Evolutionary conservation across 1,140 invertebrate genomes (phyloP).

Genomic region (Drosophila yakuba): DNA sequence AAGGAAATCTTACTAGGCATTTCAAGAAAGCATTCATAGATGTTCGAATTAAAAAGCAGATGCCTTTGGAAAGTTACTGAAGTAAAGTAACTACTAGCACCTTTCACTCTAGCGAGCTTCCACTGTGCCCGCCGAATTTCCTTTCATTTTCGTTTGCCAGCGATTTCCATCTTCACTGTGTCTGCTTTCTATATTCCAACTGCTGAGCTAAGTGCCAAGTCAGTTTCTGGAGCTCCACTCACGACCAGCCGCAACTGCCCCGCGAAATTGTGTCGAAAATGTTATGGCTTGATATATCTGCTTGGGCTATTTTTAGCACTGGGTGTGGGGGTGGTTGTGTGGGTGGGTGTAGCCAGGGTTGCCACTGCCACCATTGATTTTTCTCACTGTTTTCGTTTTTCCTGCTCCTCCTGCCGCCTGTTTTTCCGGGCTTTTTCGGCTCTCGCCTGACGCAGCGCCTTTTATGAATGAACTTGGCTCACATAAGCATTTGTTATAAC

Average conservation of each 20-base stretch:
- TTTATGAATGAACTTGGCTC: conserved; percentile 79
- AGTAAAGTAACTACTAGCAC: too few species aligned
- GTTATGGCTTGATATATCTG: conserved; percentile 40
- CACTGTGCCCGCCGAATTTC: conserved; percentile 31
- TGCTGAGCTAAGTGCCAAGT: conserved; percentile 45
- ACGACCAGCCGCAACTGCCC: conserved; percentile 20
- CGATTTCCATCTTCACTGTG: conserved; percentile 27
- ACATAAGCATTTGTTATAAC: conserved; percentile 54
- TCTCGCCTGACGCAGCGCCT: conserved; percentile 56
- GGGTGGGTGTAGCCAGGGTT: conserved; percentile 17
- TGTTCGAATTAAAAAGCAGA: too few species aligned
- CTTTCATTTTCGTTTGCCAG: conserved; percentile 43
- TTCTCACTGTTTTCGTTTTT: conserved; percentile 18
- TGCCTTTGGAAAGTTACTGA: too few species aligned
- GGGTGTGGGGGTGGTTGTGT: conserved; percentile 8
- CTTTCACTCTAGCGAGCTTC: background rate
- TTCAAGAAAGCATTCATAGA: background rate
- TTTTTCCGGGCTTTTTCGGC: conserved; percentile 36
- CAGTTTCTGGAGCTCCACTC: conserved; percentile 45
- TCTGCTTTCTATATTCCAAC: conserved; percentile 10
- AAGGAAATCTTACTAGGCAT: background rate
- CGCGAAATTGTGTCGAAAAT: conserved; percentile 31
- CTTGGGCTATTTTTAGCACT: conserved; percentile 33
- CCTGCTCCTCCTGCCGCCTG: background rate
- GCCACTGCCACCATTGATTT: conserved; percentile 38